phyloP scores from a whole-genome alignment of 1,140 invertebrate genomes.

The Heliconius hermathena region DNA sequence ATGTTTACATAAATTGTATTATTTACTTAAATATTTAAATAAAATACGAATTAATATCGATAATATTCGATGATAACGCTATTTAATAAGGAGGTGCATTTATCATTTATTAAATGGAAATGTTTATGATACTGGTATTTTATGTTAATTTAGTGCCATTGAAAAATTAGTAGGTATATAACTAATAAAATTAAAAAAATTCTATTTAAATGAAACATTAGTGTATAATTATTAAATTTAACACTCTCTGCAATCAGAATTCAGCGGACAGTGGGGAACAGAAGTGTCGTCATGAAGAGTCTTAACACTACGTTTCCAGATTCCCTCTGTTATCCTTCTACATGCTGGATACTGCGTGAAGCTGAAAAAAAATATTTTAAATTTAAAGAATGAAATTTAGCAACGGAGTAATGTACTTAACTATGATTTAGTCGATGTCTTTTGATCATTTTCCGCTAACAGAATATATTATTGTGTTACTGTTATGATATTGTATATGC shows the following conservation, averaged over 20 bases:
- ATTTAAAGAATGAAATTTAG: too few species aligned
- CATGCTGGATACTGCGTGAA: too few species aligned
- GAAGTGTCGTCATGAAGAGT: neutral
- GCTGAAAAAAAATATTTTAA: too few species aligned
- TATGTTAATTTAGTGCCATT: neutral
- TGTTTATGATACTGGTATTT: conserved; percentile 4
- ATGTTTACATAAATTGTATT: neutral
- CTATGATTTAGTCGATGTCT: neutral
- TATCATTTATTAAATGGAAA: neutral
- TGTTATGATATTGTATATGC: too few species aligned
- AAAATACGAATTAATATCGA: neutral
- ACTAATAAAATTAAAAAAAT: neutral
- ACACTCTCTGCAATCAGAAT: neutral
- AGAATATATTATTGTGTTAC: too few species aligned
- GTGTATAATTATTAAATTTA: too few species aligned
- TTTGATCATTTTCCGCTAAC: too few species aligned
- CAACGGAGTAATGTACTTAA: neutral
- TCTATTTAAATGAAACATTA: too few species aligned
- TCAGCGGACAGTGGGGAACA: too few species aligned
- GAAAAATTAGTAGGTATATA: neutral
- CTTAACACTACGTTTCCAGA: too few species aligned
- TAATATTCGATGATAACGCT: neutral
- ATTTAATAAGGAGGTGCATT: conserved; percentile 2
- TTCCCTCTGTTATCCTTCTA: too few species aligned
- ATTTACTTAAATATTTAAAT: conserved; percentile 1